These are phyloP conservation scores for Falco peregrinus DNA, from an alignment of 2,797 vertebrate genomes.

Conservation along the genomic window DNA sequence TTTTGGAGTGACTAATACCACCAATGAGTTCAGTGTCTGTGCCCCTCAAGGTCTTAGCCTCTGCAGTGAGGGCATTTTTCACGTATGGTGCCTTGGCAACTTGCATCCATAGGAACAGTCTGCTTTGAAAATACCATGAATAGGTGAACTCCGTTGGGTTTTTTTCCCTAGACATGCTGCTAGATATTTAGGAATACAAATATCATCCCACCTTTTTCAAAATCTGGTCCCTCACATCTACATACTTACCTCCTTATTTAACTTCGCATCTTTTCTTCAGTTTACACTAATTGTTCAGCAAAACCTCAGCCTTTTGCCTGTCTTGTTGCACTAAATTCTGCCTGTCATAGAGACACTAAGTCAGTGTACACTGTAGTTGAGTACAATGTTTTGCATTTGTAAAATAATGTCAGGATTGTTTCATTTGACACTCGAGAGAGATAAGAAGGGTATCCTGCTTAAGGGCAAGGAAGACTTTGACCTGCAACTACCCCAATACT, in stretches of 20 bases:
- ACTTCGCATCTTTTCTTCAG: neutral
- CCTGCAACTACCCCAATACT: neutral
- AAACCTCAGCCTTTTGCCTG: neutral
- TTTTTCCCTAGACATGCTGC: neutral
- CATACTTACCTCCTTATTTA: neutral
- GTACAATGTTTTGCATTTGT: neutral
- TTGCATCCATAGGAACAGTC: neutral
- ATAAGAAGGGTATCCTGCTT: neutral
- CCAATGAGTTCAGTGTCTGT: neutral
- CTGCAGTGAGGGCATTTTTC: neutral
- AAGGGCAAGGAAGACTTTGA: neutral
- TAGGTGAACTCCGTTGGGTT: neutral
- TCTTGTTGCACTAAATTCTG: neutral
- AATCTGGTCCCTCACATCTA: neutral
- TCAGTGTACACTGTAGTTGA: neutral
- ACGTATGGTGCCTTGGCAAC: accelerated
- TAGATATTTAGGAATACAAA: neutral
- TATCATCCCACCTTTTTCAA: neutral
- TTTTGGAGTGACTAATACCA: neutral
- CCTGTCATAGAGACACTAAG: neutral
- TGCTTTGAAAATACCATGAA: neutral
- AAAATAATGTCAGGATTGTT: neutral
- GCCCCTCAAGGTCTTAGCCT: neutral
- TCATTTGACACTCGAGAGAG: neutral
- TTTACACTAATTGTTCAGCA: neutral